These are phyloP conservation scores for Sphaerophoria taeniata DNA, from an alignment of 2,888 invertebrate genomes.

Conservation along the genomic window DNA sequence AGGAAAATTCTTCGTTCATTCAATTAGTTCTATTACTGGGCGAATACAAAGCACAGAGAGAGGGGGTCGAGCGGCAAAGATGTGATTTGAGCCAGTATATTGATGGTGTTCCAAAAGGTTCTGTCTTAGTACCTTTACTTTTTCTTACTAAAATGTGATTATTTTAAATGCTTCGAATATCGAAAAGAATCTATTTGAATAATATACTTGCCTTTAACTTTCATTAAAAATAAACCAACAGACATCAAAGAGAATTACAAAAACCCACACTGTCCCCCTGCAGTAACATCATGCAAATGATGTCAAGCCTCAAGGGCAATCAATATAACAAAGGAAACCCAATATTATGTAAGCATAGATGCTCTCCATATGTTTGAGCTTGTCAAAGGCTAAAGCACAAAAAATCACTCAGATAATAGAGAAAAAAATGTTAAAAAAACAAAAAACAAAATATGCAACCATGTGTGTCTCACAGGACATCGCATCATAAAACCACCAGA, in stretches of 20 bases:
- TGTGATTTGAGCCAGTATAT: no score
- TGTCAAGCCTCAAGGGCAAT: slow-evolving; percentile 58
- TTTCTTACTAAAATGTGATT: no score
- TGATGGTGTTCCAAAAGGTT: no score
- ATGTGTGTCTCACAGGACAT: slow-evolving; percentile 40
- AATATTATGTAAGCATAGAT: not conserved
- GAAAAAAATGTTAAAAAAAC: slow-evolving; percentile 38
- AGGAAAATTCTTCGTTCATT: no score
- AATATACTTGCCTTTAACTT: no score
- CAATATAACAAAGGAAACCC: slow-evolving; percentile 33
- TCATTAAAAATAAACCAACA: no score
- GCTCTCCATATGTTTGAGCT: not conserved
- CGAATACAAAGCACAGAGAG: no score
- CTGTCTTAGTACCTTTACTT: no score
- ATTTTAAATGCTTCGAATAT: no score
- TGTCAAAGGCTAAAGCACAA: slow-evolving; percentile 30
- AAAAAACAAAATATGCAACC: slow-evolving; percentile 60
- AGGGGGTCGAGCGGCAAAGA: no score
- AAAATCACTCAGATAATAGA: slow-evolving; percentile 42
- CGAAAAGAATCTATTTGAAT: no score
- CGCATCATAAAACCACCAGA: slow-evolving; percentile 1
- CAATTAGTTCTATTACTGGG: no score
- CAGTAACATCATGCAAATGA: slow-evolving; percentile 34
- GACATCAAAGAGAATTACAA: slow-evolving; percentile 33
- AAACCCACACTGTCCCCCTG: not conserved